These are phyloP conservation scores for Sinonovacula constricta DNA, from an alignment of 1,140 invertebrate genomes.

Conservation along the genomic window DNA sequence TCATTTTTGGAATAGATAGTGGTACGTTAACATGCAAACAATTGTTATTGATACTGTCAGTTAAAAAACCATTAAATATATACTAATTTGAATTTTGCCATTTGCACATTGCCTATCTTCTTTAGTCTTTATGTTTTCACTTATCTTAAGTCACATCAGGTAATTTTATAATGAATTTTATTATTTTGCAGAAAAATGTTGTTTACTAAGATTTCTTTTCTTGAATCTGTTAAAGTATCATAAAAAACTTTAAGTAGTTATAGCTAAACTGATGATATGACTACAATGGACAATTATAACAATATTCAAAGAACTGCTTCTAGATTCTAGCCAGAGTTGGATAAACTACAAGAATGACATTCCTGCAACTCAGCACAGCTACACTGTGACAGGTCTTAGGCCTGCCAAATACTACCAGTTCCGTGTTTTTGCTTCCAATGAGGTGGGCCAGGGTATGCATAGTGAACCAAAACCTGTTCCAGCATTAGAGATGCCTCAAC, in stretches of 20 bases:
- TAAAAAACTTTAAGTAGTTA: too few species aligned
- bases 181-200: too few species aligned
- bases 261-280: too few species aligned
- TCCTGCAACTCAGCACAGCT: constrained; percentile 83
- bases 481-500: constrained; percentile 92
- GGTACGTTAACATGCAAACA: too few species aligned
- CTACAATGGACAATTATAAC: too few species aligned
- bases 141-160: too few species aligned
- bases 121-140: too few species aligned
- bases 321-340: constrained; percentile 84
- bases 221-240: neutral
- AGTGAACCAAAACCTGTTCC: constrained; percentile 88
- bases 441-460: constrained; percentile 92
- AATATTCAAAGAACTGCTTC: too few species aligned
- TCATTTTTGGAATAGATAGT: constrained; percentile 50
- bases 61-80: neutral
- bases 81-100: too few species aligned
- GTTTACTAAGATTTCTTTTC: neutral
- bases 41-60: neutral
- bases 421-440: constrained; percentile 94
- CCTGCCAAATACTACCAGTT: constrained; percentile 98
- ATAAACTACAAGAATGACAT: constrained; percentile 92
- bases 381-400: constrained; percentile 90
- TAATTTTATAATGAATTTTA: too few species aligned
- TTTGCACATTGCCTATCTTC: too few species aligned